A percentile compares a stretch with the other conserved stretches of the same genome.
Evolutionary conservation across 2,888 invertebrate genomes (phyloP).

Genomic region (Oligia latruncula): DNA sequence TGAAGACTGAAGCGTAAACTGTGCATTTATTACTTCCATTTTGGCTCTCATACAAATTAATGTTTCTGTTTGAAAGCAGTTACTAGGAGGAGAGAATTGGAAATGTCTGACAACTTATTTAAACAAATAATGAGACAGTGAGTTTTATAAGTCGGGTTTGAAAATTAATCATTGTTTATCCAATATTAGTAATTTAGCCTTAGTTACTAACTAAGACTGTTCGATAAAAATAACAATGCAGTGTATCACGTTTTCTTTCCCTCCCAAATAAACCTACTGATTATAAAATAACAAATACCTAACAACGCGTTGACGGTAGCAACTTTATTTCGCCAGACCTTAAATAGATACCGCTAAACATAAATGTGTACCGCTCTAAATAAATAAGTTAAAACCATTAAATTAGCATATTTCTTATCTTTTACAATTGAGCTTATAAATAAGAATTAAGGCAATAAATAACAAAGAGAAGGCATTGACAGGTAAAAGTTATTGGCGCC

Average conservation of each 20-base stretch:
- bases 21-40: neutral
- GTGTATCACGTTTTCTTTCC: neutral
- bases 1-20: constrained; percentile 19
- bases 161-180: neutral
- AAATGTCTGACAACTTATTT: neutral
- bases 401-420: neutral
- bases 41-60: neutral
- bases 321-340: neutral
- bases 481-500: constrained; percentile 25
- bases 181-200: neutral
- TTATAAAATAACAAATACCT: neutral
- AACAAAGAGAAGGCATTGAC: neutral
- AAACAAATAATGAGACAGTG: neutral
- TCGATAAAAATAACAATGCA: neutral
- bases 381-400: constrained; percentile 1
- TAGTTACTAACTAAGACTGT: no score
- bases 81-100: neutral
- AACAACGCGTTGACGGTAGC: neutral
- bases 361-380: neutral
- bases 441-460: constrained; percentile 16
- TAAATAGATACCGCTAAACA: neutral
- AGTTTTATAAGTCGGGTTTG: neutral
- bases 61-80: neutral
- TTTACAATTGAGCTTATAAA: neutral
- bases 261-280: neutral